Conservation (phyloP, 2,888 invertebrate species). For the Hecatera dysodea region DNA sequence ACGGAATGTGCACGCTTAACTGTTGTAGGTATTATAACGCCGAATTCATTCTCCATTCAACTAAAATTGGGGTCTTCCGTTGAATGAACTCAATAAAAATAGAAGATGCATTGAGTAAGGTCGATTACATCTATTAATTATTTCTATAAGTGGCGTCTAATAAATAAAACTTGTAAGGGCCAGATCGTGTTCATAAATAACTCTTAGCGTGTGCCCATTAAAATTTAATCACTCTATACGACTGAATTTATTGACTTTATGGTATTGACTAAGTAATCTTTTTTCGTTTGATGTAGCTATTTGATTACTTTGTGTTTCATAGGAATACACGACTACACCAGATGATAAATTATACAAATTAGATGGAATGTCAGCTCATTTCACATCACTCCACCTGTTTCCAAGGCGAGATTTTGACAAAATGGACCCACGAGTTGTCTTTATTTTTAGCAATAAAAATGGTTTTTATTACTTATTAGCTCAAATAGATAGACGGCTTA, state of each 20-base stretch:
- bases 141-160: conserved; percentile 67
- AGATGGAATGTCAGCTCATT: too few species aligned
- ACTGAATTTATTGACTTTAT: conserved; percentile 82
- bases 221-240: conserved; percentile 83
- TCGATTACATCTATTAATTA: conserved; percentile 55
- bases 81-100: conserved; percentile 59
- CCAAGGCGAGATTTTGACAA: too few species aligned
- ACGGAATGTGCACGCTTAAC: conserved; percentile 20
- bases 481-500: too few species aligned
- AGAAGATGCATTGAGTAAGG: conserved; percentile 45
- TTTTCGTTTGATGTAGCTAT: conserved; percentile 6
- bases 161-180: conserved; percentile 80
- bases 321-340: not conserved
- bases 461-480: too few species aligned
- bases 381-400: too few species aligned
- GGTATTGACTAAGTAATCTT: conserved; percentile 23
- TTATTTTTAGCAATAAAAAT: too few species aligned
- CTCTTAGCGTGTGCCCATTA: conserved; percentile 78
- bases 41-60: conserved; percentile 46
- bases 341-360: too few species aligned
- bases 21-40: conserved; percentile 16
- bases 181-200: conserved; percentile 79
- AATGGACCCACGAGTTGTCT: too few species aligned
- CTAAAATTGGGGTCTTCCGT: conserved; percentile 26
- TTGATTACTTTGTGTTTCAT: not conserved